A percentile compares a stretch with the other conserved stretches of the same genome.
These are phyloP conservation scores for Ariolimax columbianus DNA, from an alignment of 2,888 invertebrate genomes.

Conservation along the genomic window DNA sequence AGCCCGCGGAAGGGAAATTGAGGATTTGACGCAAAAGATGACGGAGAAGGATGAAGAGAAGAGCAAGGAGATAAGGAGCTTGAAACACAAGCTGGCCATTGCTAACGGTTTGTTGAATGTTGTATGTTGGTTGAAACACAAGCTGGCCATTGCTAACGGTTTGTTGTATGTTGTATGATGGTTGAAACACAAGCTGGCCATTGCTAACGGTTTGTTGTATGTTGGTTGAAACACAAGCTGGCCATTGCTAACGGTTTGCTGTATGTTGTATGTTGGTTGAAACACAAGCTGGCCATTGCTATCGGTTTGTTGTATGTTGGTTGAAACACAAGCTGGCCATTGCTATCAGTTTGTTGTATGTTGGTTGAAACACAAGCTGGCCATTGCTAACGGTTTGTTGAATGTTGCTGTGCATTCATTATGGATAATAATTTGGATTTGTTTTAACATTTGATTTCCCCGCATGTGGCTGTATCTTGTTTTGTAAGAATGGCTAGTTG, in stretches of 20 bases:
- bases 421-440: too few relatives aligned
- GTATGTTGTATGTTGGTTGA: conserved; percentile 52
- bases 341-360: conserved; percentile 63
- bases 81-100: conserved; percentile 75
- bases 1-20: conserved; percentile 74
- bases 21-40: conserved; percentile 70
- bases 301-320: conserved; percentile 64
- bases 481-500: too few relatives aligned
- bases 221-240: too few relatives aligned
- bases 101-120: conserved; percentile 63
- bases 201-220: too few relatives aligned
- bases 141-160: not conserved
- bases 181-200: too few relatives aligned
- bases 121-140: not conserved
- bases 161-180: too few relatives aligned
- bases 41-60: conserved; percentile 64
- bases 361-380: not conserved
- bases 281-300: conserved; percentile 73
- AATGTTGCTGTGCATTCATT: too few relatives aligned
- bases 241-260: too few relatives aligned
- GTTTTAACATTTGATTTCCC: too few relatives aligned
- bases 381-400: not conserved
- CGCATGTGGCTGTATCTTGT: too few relatives aligned
- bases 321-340: conserved; percentile 75
- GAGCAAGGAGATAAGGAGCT: conserved; percentile 70